Evolutionary conservation across 1,140 invertebrate species (phyloP).

Genomic region (Drosophila rhopaloa): DNA sequence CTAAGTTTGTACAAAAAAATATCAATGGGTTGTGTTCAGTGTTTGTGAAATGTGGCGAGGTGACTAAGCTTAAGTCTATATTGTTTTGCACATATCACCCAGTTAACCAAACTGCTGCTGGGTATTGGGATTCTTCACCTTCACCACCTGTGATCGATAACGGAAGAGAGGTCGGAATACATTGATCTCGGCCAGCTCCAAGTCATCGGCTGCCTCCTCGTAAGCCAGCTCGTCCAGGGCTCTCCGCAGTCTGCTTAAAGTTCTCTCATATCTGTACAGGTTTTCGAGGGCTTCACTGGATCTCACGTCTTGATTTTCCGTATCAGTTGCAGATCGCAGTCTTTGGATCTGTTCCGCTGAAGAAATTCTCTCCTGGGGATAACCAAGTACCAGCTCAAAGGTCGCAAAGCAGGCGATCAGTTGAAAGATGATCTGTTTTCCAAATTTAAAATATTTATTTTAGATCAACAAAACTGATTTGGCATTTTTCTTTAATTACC

Average conservation of each 20-base stretch:
- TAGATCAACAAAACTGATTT: neutral
- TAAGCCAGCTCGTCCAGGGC: conserved; percentile 57
- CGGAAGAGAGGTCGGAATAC: conserved; percentile 77
- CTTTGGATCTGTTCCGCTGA: conserved; percentile 31
- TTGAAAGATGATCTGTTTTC: conserved; percentile 27
- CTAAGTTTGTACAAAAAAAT: conserved; percentile 43
- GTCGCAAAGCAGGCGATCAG: conserved; percentile 36
- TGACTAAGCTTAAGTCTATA: conserved; percentile 9
- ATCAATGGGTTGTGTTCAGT: conserved; percentile 18
- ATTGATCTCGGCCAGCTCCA: conserved; percentile 80
- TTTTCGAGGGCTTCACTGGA: conserved; percentile 22
- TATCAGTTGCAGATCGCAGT: conserved; percentile 20
- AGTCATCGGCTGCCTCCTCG: conserved; percentile 65
- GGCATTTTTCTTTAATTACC: conserved; percentile 19
- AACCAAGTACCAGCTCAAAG: conserved; percentile 19
- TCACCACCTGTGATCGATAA: conserved; percentile 66
- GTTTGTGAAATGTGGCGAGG: conserved; percentile 12
- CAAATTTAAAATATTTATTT: neutral
- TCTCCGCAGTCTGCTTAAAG: conserved; percentile 48
- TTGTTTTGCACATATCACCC: neutral
- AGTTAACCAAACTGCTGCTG: conserved; percentile 53
- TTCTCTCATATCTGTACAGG: conserved; percentile 45
- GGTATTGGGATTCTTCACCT: conserved; percentile 41
- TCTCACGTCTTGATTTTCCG: neutral
- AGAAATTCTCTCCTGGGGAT: conserved; percentile 31